A percentile compares a stretch with the other conserved stretches of the same genome.
Conservation (phyloP, 2,797 vertebrate genomes). For the Leucoraja ocellata region DNA sequence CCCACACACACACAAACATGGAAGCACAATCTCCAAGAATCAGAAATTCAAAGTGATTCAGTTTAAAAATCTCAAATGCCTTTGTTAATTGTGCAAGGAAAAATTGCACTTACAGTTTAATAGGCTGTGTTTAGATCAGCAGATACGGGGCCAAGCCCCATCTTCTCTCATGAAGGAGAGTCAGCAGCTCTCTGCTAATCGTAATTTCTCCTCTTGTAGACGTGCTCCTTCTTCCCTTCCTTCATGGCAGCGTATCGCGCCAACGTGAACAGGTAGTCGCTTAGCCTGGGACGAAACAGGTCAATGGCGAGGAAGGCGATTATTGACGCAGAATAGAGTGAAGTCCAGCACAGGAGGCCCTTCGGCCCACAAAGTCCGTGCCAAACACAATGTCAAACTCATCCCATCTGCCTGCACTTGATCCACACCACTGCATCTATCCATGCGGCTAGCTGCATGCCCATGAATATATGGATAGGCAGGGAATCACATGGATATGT, state of each 20-base stretch:
- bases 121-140: neutral
- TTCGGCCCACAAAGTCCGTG: no score
- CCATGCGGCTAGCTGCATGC: no score
- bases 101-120: neutral
- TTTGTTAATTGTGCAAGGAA: neutral
- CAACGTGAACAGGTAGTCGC: conserved; percentile 85
- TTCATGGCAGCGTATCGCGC: conserved; percentile 79
- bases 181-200: neutral
- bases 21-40: neutral
- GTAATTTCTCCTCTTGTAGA: conserved; percentile 64
- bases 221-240: conserved; percentile 73
- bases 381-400: no score
- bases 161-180: neutral
- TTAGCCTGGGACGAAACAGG: conserved; percentile 63
- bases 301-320: neutral
- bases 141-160: neutral
- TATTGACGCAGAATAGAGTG: neutral
- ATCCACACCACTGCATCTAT: no score
- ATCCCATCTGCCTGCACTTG: no score
- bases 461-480: no score
- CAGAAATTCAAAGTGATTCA: neutral
- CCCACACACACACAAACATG: neutral
- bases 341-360: no score
- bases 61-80: neutral
- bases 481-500: no score